Evolutionary conservation across 2,888 invertebrate genomes (phyloP).

Genomic region (Neoaliturus tenellus): DNA sequence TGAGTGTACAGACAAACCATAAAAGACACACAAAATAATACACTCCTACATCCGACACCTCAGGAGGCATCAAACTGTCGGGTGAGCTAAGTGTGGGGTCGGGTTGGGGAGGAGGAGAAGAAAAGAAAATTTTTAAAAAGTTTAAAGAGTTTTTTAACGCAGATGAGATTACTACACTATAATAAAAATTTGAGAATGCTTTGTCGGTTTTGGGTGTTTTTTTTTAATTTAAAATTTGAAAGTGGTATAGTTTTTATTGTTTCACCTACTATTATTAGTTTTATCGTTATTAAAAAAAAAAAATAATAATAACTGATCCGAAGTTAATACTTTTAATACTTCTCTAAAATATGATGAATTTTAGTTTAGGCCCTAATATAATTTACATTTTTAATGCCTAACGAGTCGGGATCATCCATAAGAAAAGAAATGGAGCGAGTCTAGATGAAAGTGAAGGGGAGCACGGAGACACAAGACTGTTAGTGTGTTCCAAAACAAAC

Average conservation of each 20-base stretch:
- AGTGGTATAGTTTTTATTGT: background rate
- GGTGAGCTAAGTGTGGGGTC: conserved; percentile 45
- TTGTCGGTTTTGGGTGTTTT: background rate
- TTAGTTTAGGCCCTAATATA: background rate
- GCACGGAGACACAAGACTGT: background rate
- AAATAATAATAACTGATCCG: background rate
- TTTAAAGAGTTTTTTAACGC: background rate
- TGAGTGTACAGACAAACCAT: conserved; percentile 40
- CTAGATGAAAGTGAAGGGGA: background rate
- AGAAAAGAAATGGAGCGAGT: background rate
- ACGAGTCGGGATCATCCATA: background rate
- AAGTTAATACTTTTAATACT: background rate
- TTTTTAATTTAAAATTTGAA: background rate
- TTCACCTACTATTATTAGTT: background rate
- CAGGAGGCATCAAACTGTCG: conserved; percentile 1
- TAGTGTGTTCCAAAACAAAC: conserved; percentile 23
- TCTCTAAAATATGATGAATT: background rate
- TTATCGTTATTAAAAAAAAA: background rate
- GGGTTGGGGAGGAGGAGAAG: conserved; percentile 18
- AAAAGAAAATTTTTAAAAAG: conserved; percentile 17
- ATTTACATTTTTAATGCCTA: background rate
- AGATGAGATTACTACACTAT: background rate
- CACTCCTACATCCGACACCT: conserved; percentile 46
- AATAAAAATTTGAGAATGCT: background rate
- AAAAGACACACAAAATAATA: conserved; percentile 45